A percentile compares a stretch with the other conserved stretches of the same genome.
Conservation (phyloP, 2,888 invertebrate species). For the Conchocele bisecta region DNA sequence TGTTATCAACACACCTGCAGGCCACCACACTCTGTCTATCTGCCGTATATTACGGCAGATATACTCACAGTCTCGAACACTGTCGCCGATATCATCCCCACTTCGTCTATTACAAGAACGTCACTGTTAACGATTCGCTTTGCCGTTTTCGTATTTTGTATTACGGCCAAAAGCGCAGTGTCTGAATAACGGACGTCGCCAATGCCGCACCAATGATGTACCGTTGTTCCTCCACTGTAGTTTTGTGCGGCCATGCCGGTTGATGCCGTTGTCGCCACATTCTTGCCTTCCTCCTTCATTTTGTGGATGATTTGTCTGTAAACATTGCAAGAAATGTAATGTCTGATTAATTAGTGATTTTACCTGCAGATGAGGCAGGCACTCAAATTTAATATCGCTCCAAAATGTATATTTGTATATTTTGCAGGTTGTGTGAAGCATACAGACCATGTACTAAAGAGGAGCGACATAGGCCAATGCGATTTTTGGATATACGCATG, state of each 20-base stretch:
- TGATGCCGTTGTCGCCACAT: neutral
- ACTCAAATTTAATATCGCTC: too few relatives aligned
- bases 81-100: neutral
- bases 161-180: neutral
- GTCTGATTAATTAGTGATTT: too few relatives aligned
- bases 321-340: neutral
- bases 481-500: neutral
- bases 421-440: too few relatives aligned
- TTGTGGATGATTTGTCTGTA: neutral
- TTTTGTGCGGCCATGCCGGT: neutral
- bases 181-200: neutral
- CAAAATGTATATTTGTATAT: too few relatives aligned
- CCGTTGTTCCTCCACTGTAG: neutral
- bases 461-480: neutral
- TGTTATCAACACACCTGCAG: too few relatives aligned
- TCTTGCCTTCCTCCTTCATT: neutral
- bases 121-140: neutral
- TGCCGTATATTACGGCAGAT: neutral
- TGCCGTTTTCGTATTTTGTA: neutral
- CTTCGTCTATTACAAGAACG: neutral
- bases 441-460: too few relatives aligned
- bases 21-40: neutral
- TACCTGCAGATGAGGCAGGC: too few relatives aligned
- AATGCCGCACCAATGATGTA: neutral
- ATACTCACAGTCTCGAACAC: neutral